Base-by-base conservation (phyloP, 2,797 vertebrate species). In the Allobates femoralis region DNA sequence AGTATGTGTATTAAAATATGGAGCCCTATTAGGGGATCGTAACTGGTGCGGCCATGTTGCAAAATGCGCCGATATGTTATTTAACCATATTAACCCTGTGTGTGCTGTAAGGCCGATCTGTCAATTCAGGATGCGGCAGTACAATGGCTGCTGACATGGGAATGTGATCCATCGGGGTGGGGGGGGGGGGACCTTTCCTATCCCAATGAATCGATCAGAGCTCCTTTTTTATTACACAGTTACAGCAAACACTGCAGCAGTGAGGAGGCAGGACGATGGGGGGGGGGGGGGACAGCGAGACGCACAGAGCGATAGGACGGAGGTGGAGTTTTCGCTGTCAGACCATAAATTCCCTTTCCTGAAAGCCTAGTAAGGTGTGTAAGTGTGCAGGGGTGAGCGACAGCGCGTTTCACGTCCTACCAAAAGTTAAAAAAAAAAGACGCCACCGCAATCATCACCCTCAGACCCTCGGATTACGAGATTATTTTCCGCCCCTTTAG, bases 161-260 rank as follows among this genome's bases (percentile, higher is more conserved):
- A 71, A 64, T 60, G 41, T 79, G 51, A 32, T 56, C 41, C 46
- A 30, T 62, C 41, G 32, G 78, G n/a, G n/a, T n/a, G n/a, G n/a
- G n/a, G n/a, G n/a, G n/a, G n/a, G 41, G 41, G 41, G 56, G 77
- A 81, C 77, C 66, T 66, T 80, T 66, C 62, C 67, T 73, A 56
- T 88, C 69, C 77, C 60, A 76, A 88, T 84, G 67, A 87, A 87
- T 87, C 76, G 77, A 87, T 84, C 37, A 37, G 77, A 51, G 81
- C 79, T 37, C 51, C 53, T 46, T 62, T 85, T 85, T 88, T 71
- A 83, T 77, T 73, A 32, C 74, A 18, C 21, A 26, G 69, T 74
- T 79, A 79, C 62, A 79, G 86, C 81, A 84, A 71, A 74, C 32
- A 75, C 83, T 88, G 86, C 82, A 85, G 86, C 69, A 76, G 67